Evolutionary conservation across 2,888 invertebrate genomes (phyloP), one percentile per base, ranked within the genome.

Genomic region (Sialis fuliginosa): DNA sequence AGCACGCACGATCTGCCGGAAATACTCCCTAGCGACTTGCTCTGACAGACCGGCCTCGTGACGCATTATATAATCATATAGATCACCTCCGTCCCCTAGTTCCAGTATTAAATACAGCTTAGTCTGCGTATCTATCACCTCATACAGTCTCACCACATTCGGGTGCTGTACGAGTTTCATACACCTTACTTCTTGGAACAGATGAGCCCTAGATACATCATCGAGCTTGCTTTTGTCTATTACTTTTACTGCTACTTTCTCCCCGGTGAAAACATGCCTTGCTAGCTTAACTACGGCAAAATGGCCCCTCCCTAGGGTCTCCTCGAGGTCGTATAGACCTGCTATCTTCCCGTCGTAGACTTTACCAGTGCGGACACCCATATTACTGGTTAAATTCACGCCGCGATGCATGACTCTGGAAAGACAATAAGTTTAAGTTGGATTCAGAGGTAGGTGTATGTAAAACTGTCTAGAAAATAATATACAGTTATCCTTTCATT

Each of bases 141-240:
- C 96, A 69, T 99, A 98, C 44, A 98, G 72, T 48, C 96, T 75
- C 42, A 98, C 97, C 39, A 98, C 96, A 70, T 98, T 93, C 33
- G 97, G 96, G 70, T 98, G 98, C 65, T 98, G 97, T 42, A 99
- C 97, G 57, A 98, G 70, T 69, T 97, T 97, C 96, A 97, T 97
- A 65, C 96, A 97, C 53, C 93, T 78, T 52, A 90, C 82, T 88
- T 83, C 35, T 71, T 95, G 92, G 67, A 93, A 91, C 55, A 98
- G 78, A 75, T 98, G 96, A 50, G 91, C 85, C 60, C 87, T 83
- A 12, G 96, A 95, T 39, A 92, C 83, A 57, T 92, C 90, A 68
- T 98, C 97, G 58, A 99, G 70, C 69, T 96, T 96, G 57, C 85
- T 90, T 69, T 99, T 98, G 67, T 98, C 98, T 60, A 98, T 98